These are phyloP conservation scores for Xyliphius kryptos DNA, from an alignment of 2,113 vertebrate genomes.

Conservation along the genomic window DNA sequence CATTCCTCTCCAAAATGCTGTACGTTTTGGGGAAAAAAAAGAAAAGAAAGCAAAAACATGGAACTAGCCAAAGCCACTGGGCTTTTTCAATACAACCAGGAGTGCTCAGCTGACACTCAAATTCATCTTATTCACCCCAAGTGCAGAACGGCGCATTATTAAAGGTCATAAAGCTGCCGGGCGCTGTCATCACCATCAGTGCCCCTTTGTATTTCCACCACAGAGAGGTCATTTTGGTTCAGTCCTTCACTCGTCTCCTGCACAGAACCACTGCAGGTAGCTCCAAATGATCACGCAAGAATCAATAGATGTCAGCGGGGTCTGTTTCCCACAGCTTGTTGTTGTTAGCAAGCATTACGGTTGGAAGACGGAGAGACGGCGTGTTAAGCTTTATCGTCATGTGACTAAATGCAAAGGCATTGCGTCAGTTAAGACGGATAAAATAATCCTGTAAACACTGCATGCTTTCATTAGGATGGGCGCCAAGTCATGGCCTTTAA, in stretches of 20 bases:
- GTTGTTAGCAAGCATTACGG: slow-evolving; percentile 37
- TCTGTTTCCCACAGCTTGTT: slow-evolving; percentile 27
- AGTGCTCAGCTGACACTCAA: slow-evolving; percentile 29
- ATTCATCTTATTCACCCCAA: slow-evolving; percentile 32
- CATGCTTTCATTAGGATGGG: slow-evolving; percentile 37
- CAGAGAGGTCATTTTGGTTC: slow-evolving; percentile 24
- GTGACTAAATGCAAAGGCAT: background rate
- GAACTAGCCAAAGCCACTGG: slow-evolving; percentile 18
- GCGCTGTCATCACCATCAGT: slow-evolving; percentile 28
- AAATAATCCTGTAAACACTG: slow-evolving; percentile 1
- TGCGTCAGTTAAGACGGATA: background rate
- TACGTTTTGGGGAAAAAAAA: background rate
- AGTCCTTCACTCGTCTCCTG: slow-evolving; percentile 2
- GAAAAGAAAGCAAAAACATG: no score
- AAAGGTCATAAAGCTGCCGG: slow-evolving; percentile 44
- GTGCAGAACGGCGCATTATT: slow-evolving; percentile 35
- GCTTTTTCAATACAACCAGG: slow-evolving; percentile 28
- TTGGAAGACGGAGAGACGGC: slow-evolving; percentile 30
- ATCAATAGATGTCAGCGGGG: slow-evolving; percentile 35
- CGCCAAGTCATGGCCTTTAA: slow-evolving; percentile 44
- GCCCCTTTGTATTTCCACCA: slow-evolving; percentile 23
- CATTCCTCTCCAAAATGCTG: background rate
- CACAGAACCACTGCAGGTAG: slow-evolving; percentile 25
- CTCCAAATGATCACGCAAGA: slow-evolving; percentile 38
- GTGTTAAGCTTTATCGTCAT: slow-evolving; percentile 2